Base-by-base conservation (phyloP, 2,113 vertebrate genomes). In the Panthera tigris region DNA sequence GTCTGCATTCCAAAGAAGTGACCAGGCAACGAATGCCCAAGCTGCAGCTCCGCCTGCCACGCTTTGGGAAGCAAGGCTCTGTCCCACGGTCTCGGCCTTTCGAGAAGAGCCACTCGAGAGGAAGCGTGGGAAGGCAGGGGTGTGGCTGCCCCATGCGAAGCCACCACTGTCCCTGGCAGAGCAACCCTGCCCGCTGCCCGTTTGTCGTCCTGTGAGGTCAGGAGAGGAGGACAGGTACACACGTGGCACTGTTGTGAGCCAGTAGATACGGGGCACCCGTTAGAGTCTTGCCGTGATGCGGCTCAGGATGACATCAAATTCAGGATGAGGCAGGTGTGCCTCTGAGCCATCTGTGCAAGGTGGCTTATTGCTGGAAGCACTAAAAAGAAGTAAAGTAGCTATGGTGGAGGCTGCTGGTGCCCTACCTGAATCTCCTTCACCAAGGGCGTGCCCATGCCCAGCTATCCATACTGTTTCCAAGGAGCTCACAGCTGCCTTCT, bases 191-290 rank as follows among this genome's bases (percentile, higher is more conserved):
- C 12, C 14, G 4, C 66, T 68, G 45, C 29, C 45, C 41, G 12
- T 69, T n/a, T 50, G 7, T 48, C 48, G 25, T 41, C 33, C 48
- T 2, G 1, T 33, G 45, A 71, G 31, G 21, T 41, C 61, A 18
- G 87, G 16, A 79, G 76, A 31, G 55, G 0, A 2, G 18, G 8
- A 12, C 27, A 63, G 15, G 11, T 1, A 39, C 74, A 14, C 36
- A 18, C 31, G 18, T 0, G n/a, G 13, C 2, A 14, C 39, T 7
- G 52, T 14, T 2, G 1, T 4, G 69, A 78, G 25, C 45, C 45
- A 14, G 41, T 14, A 65, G 23, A 29, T 8, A 4, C 18, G 36
- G 55, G 25, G 4, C 1, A 6, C 36, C 63, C 7, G 5, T 16
- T 4, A 45, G 15, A 7, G 0, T 39, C 90, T 86, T 66, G 61